Evolutionary conservation across 1,140 invertebrate species (phyloP), one percentile per base, ranked within the genome.

Genomic region (Cryptotermes secundus): DNA sequence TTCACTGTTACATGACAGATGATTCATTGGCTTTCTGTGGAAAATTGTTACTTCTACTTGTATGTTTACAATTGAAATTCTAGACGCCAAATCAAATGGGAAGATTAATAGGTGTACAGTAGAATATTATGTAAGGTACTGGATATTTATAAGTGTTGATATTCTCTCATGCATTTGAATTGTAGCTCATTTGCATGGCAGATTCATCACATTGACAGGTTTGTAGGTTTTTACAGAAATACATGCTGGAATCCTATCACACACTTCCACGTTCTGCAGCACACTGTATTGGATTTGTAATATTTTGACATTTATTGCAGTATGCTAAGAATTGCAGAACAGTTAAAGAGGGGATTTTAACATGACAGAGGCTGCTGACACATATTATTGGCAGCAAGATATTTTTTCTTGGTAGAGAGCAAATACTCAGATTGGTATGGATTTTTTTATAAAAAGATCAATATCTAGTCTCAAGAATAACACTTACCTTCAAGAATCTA

Each of bases 391-490:
- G 81, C 81, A 82, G 81, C 81, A 82, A 82, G 38, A 45, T 82
- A 45, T 82, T 45, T 45, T 49, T 45, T 81, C 80, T 82, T 26
- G 53, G 36, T 45, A 82, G 42, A 53, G 6, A 82, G 42, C 38
- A 45, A 82, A 82, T 82, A 82, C 81, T 82, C 81, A 82, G 34
- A 81, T 53, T 72, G 26, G 26, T 72, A 31, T 72, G 59, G 81
- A 45, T 45, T 82, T 82, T n/a, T n/a, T 82, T 82, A 42, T 82
- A 82, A 49, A n/a, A 82, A 42, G 45, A 82, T 72, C 34, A 82
- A 82, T 38, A 82, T 82, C 81, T 82, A 82, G 81, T 82, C 81
- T 82, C 45, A 45, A 45, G 81, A 45, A 72, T 26, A 53, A 82
- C 31, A 45, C 81, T 82, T 82, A 81, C 80, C 80, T 38, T 42